These are phyloP conservation scores for Ephestia elutella DNA, from an alignment of 1,140 invertebrate genomes.

Conservation along the genomic window DNA sequence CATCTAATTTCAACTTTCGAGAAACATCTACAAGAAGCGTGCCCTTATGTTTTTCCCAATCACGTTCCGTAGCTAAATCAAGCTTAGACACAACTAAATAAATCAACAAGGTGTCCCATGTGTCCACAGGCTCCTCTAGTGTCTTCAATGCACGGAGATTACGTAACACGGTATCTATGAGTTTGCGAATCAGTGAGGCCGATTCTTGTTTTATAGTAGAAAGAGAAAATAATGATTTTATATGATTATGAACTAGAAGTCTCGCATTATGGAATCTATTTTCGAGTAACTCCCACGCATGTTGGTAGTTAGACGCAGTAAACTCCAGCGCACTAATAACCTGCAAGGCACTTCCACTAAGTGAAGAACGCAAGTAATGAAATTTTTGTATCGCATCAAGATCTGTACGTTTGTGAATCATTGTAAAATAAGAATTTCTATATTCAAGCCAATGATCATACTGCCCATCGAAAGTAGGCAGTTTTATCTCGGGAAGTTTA, in stretches of 20 bases:
- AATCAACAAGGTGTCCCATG: slow-evolving; percentile 15
- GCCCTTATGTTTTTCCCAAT: slow-evolving; percentile 24
- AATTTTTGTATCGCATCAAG: slow-evolving; percentile 25
- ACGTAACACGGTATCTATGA: slow-evolving; percentile 23
- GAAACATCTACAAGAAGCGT: background rate
- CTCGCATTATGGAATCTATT: slow-evolving; percentile 21
- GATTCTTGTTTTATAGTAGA: slow-evolving; percentile 22
- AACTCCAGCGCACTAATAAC: slow-evolving; percentile 26
- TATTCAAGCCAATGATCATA: slow-evolving; percentile 27
- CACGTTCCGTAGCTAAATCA: slow-evolving; percentile 22
- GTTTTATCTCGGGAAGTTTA: slow-evolving; percentile 22
- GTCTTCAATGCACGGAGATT: slow-evolving; percentile 25
- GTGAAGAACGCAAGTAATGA: slow-evolving; percentile 23
- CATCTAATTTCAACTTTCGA: slow-evolving; percentile 14
- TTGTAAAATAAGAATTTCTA: slow-evolving; percentile 24
- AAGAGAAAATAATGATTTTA: slow-evolving; percentile 23
- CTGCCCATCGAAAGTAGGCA: slow-evolving; percentile 22
- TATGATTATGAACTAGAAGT: slow-evolving; percentile 20
- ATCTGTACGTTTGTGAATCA: slow-evolving; percentile 25
- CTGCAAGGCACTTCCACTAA: slow-evolving; percentile 20
- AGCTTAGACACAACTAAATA: slow-evolving; percentile 25
- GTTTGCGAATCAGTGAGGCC: slow-evolving; percentile 15
- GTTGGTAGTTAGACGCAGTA: slow-evolving; percentile 16
- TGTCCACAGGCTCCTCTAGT: slow-evolving; percentile 19
- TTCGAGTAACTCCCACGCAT: slow-evolving; percentile 21